Conservation (phyloP, 1,140 invertebrate species). For the Drosophila orosa region DNA sequence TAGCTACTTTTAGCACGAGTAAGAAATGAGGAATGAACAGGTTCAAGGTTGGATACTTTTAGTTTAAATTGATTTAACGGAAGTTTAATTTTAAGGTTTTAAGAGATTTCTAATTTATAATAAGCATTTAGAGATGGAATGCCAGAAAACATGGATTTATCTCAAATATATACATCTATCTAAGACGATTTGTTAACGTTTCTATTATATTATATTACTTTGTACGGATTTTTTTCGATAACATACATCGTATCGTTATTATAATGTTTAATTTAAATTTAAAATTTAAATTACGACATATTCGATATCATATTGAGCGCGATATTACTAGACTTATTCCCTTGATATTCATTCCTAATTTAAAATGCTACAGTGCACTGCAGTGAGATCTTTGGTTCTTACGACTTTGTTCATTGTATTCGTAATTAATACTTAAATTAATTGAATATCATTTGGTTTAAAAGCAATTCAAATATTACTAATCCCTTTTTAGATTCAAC, state of each 20-base stretch:
- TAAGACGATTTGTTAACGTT: not conserved
- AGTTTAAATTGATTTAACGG: not conserved
- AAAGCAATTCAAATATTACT: not conserved
- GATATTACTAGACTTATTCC: too few relatives aligned
- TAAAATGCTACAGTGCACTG: too few relatives aligned
- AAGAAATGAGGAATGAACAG: not conserved
- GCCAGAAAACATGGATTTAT: too few relatives aligned
- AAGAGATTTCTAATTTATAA: not conserved
- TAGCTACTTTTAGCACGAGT: constrained; percentile 21
- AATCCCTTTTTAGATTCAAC: not conserved
- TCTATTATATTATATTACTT: too few relatives aligned
- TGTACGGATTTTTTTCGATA: too few relatives aligned
- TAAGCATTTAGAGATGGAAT: too few relatives aligned
- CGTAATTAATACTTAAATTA: not conserved
- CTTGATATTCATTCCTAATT: too few relatives aligned
- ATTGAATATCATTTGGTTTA: not conserved
- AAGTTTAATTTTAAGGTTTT: not conserved
- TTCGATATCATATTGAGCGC: too few relatives aligned
- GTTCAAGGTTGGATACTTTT: not conserved
- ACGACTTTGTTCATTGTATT: not conserved
- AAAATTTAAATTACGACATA: too few relatives aligned
- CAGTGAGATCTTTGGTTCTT: too few relatives aligned
- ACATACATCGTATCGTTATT: too few relatives aligned
- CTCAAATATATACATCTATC: not conserved
- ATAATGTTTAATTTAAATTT: too few relatives aligned